Base-by-base conservation (phyloP, 1,140 invertebrate genomes). In the Hylaeus volcanicus region DNA sequence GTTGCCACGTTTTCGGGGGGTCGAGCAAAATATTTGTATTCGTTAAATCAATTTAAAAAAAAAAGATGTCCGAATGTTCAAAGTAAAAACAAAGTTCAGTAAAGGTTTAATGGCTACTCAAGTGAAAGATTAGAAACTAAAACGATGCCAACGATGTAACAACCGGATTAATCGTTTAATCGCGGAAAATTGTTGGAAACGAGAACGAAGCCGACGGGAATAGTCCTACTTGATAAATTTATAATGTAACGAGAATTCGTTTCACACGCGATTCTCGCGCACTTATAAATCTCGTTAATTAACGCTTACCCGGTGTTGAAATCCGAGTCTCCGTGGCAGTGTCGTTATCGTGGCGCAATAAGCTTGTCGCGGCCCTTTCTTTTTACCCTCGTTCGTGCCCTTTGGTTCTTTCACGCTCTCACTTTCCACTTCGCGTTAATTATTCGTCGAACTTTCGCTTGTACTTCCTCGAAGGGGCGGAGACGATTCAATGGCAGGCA, bases 381-480 rank as follows among this genome's bases (percentile, higher is more conserved):
- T 48, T 39, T 14, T n/a, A 26, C 37, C 43, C 39, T 74, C 61
- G 53, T 60, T 55, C n/a, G 5, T n/a, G 39, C 45, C 48, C 51
- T 58, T 45, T 76, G 68, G 66, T 64, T 79, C 39, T 14, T 39
- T 51, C 1, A 5, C 39, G 3, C 39, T 56, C 60, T 73, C 69
- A 45, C 69, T 64, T 78, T 55, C 66, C 26, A 6, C 68, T 39
- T 66, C 61, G 75, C 53, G 58, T 69, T 45, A 78, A 78, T 78
- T 82, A 77, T 84, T 83, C 56, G 5, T 8, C 5, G 4, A 53
- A 64, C 60, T 64, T 75, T 58, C 51, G 3, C 65, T 45, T 26
- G 74, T 41, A 14, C 48, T n/a, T 58, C 37, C 15, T 72, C 45
- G 58, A 61, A 68, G 5, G 37, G 26, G 9, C 26, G n/a, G 15